Conservation (phyloP, 2,113 vertebrate species). For the Engystomops pustulosus region DNA sequence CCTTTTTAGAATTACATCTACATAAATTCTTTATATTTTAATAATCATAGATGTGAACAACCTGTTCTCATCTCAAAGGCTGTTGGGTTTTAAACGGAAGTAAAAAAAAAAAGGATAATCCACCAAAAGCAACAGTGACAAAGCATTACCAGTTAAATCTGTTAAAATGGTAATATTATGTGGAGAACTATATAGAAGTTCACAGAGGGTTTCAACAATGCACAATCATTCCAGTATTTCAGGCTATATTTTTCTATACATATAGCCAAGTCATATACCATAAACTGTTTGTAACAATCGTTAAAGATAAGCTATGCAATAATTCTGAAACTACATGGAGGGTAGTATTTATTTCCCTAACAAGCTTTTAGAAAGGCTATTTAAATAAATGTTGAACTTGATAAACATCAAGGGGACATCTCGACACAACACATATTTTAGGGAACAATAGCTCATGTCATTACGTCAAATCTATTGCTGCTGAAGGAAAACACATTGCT, state of each 20-base stretch:
- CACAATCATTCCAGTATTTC: neutral
- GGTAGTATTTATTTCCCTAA: neutral
- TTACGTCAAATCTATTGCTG: neutral
- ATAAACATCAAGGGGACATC: constrained; percentile 33
- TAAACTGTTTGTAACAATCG: neutral
- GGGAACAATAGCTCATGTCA: constrained; percentile 28
- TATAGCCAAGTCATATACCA: neutral
- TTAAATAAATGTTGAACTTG: constrained; percentile 24
- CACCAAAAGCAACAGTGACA: neutral
- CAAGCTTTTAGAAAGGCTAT: constrained; percentile 22
- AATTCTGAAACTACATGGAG: neutral
- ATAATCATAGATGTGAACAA: too few species aligned
- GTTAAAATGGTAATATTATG: neutral
- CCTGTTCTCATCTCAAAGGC: too few species aligned
- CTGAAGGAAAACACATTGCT: neutral
- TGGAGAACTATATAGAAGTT: neutral
- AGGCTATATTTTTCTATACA: neutral
- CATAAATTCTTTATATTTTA: too few species aligned
- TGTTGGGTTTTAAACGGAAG: neutral
- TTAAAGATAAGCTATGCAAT: neutral
- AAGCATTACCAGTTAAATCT: neutral
- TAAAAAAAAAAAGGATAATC: neutral
- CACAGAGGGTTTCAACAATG: neutral
- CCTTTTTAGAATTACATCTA: too few species aligned
- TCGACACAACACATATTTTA: constrained; percentile 16